phyloP scores from a whole-genome alignment of 2,113 vertebrate species.

The Oriolus oriolus region DNA sequence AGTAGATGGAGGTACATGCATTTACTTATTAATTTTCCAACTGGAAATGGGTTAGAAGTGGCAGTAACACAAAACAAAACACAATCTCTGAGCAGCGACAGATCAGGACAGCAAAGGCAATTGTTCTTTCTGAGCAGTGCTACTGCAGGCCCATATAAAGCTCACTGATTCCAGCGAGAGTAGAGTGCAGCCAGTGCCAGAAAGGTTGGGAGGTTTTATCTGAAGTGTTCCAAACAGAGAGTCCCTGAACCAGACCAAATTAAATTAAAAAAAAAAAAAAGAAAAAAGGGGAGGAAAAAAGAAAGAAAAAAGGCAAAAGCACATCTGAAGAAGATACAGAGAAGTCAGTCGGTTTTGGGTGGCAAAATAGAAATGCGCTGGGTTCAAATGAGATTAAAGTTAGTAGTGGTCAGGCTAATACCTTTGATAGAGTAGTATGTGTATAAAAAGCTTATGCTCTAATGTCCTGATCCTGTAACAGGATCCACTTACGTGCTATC shows the following conservation, averaged over 20 bases:
- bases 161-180: background rate
- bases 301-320: background rate
- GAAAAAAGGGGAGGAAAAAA: accelerated
- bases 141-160: background rate
- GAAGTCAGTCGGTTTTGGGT: background rate
- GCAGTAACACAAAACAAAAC: background rate
- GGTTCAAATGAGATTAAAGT: background rate
- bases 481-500: background rate
- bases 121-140: background rate
- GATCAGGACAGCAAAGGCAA: background rate
- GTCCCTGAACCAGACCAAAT: background rate
- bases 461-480: background rate
- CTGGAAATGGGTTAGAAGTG: background rate
- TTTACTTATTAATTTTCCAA: background rate
- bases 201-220: background rate
- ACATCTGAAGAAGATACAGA: background rate
- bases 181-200: background rate
- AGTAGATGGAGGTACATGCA: background rate
- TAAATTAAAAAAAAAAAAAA: background rate
- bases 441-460: background rate
- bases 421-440: background rate
- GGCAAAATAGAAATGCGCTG: background rate
- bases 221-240: background rate
- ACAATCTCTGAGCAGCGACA: background rate
- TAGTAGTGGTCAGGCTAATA: background rate